A percentile compares a stretch with the other conserved stretches of the same genome.
Evolutionary conservation across 2,797 vertebrate genomes (phyloP).

Genomic region (Rhinichthys osculus): DNA sequence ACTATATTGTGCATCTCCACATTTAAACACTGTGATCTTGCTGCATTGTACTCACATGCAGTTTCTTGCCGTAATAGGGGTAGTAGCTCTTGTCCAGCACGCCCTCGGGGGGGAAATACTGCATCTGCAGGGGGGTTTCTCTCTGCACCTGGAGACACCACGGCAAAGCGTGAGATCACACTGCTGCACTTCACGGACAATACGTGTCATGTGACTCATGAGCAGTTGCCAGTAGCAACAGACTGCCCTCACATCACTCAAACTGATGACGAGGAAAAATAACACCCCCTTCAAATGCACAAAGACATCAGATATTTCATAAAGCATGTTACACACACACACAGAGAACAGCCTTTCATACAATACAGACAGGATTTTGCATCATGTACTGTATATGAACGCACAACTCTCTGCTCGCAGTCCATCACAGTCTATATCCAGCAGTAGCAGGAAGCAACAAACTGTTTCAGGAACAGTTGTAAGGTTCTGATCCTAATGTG

Average conservation of each 20-base stretch:
- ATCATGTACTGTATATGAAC: conserved; percentile 1
- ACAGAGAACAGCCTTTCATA: background rate
- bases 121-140: conserved; percentile 72
- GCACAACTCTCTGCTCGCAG: background rate
- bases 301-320: conserved; percentile 5
- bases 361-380: background rate
- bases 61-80: conserved; percentile 91
- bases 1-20: background rate
- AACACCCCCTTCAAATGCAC: background rate
- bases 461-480: conserved; percentile 1
- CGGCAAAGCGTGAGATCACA: conserved; percentile 38
- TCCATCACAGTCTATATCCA: conserved; percentile 2
- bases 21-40: too few species aligned
- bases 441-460: conserved; percentile 4
- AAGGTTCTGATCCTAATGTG: background rate
- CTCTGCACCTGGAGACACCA: conserved; percentile 71
- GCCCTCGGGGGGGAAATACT: conserved; percentile 82
- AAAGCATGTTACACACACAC: background rate
- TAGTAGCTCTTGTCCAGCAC: conserved; percentile 90
- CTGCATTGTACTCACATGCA: conserved; percentile 82
- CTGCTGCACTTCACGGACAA: conserved; percentile 6
- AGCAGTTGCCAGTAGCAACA: conserved; percentile 53
- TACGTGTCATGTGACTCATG: conserved; percentile 34
- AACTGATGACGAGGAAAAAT: conserved; percentile 36
- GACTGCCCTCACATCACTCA: conserved; percentile 30